These are phyloP conservation scores for Actinostola sp. DNA, from an alignment of 92 coral and sea anemone species.

Conservation along the genomic window DNA sequence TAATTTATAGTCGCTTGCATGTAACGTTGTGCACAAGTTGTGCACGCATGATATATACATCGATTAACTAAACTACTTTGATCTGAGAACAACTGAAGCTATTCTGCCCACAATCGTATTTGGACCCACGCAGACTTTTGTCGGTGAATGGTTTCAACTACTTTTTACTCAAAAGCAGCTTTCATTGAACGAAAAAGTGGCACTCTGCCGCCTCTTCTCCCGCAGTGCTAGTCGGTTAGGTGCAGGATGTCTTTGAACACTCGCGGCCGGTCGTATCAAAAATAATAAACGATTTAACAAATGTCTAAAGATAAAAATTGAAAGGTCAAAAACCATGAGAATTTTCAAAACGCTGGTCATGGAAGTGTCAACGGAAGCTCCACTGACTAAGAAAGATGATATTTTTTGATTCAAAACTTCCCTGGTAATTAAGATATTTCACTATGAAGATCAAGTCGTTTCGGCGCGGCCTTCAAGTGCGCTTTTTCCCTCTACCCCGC, in stretches of 20 bases:
- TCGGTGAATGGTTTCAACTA: constrained; percentile 5
- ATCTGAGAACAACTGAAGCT: too few species aligned
- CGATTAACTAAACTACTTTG: too few species aligned
- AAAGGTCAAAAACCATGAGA: constrained; percentile 15
- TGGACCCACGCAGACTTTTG: constrained; percentile 28
- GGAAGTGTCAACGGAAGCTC: not conserved
- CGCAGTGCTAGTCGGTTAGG: constrained; percentile 7
- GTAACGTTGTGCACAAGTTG: too few species aligned
- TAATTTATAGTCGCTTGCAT: too few species aligned
- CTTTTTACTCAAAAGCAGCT: not conserved
- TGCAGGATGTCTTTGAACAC: constrained; percentile 10
- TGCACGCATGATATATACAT: too few species aligned
- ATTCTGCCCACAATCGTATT: not conserved
- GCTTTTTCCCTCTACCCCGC: constrained; percentile 9
- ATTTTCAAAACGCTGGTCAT: not conserved
- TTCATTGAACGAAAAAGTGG: not conserved
- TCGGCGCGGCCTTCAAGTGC: constrained; percentile 19
- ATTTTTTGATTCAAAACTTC: not conserved
- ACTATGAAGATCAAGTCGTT: too few species aligned
- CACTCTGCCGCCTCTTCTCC: constrained; percentile 19
- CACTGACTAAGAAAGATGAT: not conserved
- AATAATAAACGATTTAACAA: constrained; percentile 23
- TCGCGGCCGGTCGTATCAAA: constrained; percentile 18
- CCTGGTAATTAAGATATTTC: not conserved
- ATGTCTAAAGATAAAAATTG: constrained; percentile 12